These are phyloP conservation scores for Leptoteleia sp. DNA, from an alignment of 1,140 invertebrate species.

Conservation along the genomic window DNA sequence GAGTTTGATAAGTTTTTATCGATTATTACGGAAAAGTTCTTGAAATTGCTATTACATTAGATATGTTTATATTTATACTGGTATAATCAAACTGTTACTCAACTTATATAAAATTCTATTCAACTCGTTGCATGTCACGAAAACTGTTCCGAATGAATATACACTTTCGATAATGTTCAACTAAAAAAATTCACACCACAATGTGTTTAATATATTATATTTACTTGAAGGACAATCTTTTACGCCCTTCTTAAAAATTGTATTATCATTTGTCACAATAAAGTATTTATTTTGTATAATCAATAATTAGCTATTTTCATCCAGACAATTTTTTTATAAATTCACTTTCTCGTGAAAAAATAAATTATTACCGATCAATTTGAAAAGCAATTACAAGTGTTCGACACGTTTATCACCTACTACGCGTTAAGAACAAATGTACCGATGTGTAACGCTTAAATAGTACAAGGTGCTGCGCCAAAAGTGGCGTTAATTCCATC, in stretches of 20 bases:
- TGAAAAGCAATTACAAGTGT: constrained; percentile 1
- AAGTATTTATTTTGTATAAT: too few relatives aligned
- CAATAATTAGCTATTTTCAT: too few relatives aligned
- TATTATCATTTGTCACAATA: too few relatives aligned
- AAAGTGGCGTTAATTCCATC: constrained; percentile 49
- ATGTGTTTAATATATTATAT: too few relatives aligned
- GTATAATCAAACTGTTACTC: constrained; percentile 1
- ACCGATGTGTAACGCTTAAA: constrained; percentile 10
- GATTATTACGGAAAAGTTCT: constrained; percentile 37
- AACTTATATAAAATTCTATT: constrained; percentile 4
- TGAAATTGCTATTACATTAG: constrained; percentile 21
- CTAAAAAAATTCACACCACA: too few relatives aligned
- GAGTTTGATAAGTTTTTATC: constrained; percentile 42
- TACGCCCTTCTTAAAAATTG: too few relatives aligned
- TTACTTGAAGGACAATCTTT: too few relatives aligned
- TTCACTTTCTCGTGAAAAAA: too few relatives aligned
- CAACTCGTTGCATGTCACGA: not conserved
- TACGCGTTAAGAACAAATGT: constrained; percentile 17
- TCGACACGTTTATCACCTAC: not conserved
- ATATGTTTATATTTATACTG: constrained; percentile 21
- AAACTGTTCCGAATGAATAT: too few relatives aligned
- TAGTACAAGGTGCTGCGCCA: constrained; percentile 35
- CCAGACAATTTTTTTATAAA: too few relatives aligned
- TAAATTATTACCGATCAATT: not conserved
- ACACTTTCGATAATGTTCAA: too few relatives aligned